Base-by-base conservation (phyloP, 2,888 invertebrate genomes). In the Cepaea hortensis region DNA sequence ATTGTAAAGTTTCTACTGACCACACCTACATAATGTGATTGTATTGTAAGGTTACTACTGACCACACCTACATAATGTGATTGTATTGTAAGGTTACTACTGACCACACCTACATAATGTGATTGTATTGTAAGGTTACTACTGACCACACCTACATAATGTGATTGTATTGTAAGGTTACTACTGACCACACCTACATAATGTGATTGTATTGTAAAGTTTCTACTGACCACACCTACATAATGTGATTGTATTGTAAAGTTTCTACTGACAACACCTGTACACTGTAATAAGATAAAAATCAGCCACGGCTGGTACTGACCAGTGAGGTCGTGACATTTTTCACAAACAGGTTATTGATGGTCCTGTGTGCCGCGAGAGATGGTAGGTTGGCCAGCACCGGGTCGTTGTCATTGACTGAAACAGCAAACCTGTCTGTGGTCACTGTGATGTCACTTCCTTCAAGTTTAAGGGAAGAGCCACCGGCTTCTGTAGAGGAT, bases 361-460 rank as follows among this genome's bases (percentile, higher is more conserved):
- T 73, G 3, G 70, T 5, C 3, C 75, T 70, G 20, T 81, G 85
- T 3, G 65, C 55, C 0, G 76, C 23, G 35, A 85, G 75, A 5
- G 85, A 81, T 13, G 75, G 48, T 18, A 85, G 65, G 13, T 62
- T 75, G 23, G 85, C 72, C 13, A 81, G 73, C n/a, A 85, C 62
- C 81, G 48, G 65, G 62, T 81, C 85, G 3, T 76, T 46, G 55
- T 46, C 61, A 20, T 23, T 85, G 23, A 70, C 62, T 20, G 61
- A 77, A n/a, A 87, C 50, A 48, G 23, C 65, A 81, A 87, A 85
- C 46, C 83, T 62, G 48, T 85, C 73, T 46, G 79, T 87, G 46
- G 55, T 65, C 55, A 87, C 50, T 1, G 84, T 81, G 5, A 85
- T 61, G n/a, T 81, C 70, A 11, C 72, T 20, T 3, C 73, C 85